These are phyloP conservation scores for Tetragonisca angustula DNA, from an alignment of 2,888 invertebrate genomes.

Conservation along the genomic window DNA sequence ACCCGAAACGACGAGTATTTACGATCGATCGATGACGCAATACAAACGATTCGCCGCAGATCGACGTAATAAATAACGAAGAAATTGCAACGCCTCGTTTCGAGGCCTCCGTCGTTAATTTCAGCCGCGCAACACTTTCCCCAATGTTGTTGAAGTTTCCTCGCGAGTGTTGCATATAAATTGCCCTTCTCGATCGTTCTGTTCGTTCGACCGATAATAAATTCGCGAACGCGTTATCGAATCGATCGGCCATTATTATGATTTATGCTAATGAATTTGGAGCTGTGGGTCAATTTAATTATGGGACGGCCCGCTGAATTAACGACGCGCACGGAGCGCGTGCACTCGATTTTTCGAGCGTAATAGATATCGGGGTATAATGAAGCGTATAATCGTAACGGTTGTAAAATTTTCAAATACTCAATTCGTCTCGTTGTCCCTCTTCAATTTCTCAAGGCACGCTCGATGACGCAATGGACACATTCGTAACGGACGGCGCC, in stretches of 20 bases:
- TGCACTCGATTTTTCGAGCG: neutral
- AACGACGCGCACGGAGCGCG: neutral
- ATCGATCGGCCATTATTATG: neutral
- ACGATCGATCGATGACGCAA: slow-evolving; percentile 47
- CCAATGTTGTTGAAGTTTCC: slow-evolving; percentile 23
- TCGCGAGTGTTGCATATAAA: slow-evolving; percentile 29
- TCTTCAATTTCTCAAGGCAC: too few relatives aligned
- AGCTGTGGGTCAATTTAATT: neutral
- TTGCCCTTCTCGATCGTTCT: neutral
- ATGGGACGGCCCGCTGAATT: neutral
- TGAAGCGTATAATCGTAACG: neutral
- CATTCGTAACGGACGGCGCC: neutral
- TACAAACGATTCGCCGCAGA: slow-evolving; percentile 33
- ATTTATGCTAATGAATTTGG: slow-evolving; percentile 17
- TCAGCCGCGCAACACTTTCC: slow-evolving; percentile 28
- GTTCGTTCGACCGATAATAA: neutral
- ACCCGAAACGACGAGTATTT: slow-evolving; percentile 30
- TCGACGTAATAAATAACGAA: neutral
- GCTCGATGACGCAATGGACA: neutral
- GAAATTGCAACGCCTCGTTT: slow-evolving; percentile 60
- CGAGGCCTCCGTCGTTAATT: slow-evolving; percentile 48
- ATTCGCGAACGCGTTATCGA: neutral
- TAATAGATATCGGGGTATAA: neutral
- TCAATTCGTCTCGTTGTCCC: neutral
- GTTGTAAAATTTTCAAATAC: neutral